Evolutionary conservation across 2,113 vertebrate species (phyloP).

Genomic region (Paraplagusia blochii): DNA sequence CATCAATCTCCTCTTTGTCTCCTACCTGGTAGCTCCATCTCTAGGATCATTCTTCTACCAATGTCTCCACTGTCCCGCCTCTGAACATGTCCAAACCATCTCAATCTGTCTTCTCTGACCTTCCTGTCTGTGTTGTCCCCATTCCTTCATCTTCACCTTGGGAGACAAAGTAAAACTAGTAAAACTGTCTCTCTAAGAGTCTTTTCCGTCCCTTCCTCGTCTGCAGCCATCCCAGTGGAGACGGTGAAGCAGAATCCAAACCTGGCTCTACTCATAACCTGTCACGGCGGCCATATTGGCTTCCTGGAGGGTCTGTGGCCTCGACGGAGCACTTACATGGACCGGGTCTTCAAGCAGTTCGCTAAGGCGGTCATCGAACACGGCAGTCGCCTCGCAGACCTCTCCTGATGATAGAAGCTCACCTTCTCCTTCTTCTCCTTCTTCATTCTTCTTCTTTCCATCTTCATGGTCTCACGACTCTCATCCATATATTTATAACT

Average conservation of each 20-base stretch:
- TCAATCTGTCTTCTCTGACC: too few species aligned
- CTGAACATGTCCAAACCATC: too few species aligned
- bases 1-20: too few species aligned
- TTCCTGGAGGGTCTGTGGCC: conserved; percentile 98
- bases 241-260: conserved; percentile 96
- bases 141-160: too few species aligned
- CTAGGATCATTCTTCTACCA: too few species aligned
- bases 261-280: conserved; percentile 91
- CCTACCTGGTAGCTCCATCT: too few species aligned
- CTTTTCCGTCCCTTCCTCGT: conserved; percentile 28
- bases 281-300: conserved; percentile 94
- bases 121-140: too few species aligned
- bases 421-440: conserved; percentile 16
- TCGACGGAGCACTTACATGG: conserved; percentile 95
- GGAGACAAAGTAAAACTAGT: too few species aligned
- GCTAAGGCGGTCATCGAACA: conserved; percentile 90
- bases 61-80: too few species aligned
- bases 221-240: conserved; percentile 91
- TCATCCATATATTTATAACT: conserved; percentile 34
- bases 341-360: conserved; percentile 97
- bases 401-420: conserved; percentile 53
- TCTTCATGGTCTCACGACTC: conserved; percentile 24
- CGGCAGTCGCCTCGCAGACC: conserved; percentile 78
- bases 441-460: conserved; percentile 2
- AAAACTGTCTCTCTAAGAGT: too few species aligned